Conservation (phyloP, 2,113 vertebrate species). For the Willisornis vidua region DNA sequence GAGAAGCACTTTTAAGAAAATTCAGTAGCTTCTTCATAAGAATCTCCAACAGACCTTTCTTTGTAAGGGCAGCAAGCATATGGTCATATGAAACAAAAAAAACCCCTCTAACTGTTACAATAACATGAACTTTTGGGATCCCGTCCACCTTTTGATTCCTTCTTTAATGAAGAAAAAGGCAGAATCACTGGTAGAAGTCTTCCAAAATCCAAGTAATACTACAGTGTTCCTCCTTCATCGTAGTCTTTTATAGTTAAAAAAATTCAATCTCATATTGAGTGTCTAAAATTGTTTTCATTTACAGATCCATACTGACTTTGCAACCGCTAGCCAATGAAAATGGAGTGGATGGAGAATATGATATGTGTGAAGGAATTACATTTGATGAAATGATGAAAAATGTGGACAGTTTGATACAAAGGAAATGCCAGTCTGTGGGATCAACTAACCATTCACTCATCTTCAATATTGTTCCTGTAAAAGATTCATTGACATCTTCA, state of each 20-base stretch:
- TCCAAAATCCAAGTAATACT: not conserved
- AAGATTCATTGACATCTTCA: slow-evolving; percentile 82
- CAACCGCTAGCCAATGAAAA: slow-evolving; percentile 75
- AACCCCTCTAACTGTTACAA: rapidly evolving
- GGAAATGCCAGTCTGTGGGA: slow-evolving; percentile 77
- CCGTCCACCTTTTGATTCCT: not conserved
- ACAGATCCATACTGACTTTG: slow-evolving; percentile 85
- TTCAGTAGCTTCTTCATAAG: not conserved
- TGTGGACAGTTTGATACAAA: slow-evolving; percentile 76
- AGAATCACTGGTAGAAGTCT: not conserved
- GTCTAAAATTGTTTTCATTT: slow-evolving; percentile 14
- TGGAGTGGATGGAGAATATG: slow-evolving; percentile 57
- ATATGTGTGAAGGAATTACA: slow-evolving; percentile 85
- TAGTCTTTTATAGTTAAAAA: not conserved
- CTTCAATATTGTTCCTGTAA: slow-evolving; percentile 88
- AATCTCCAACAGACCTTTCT: not conserved
- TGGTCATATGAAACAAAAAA: not conserved
- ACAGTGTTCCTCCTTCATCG: not conserved
- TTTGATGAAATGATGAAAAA: slow-evolving; percentile 85
- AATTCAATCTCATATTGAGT: not conserved
- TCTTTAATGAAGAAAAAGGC: not conserved
- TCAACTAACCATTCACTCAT: slow-evolving; percentile 74
- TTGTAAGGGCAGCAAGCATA: not conserved
- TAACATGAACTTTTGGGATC: not conserved
- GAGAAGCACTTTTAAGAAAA: not conserved